Conservation (phyloP, 2,113 vertebrate species). For the Callospermophilus lateralis region DNA sequence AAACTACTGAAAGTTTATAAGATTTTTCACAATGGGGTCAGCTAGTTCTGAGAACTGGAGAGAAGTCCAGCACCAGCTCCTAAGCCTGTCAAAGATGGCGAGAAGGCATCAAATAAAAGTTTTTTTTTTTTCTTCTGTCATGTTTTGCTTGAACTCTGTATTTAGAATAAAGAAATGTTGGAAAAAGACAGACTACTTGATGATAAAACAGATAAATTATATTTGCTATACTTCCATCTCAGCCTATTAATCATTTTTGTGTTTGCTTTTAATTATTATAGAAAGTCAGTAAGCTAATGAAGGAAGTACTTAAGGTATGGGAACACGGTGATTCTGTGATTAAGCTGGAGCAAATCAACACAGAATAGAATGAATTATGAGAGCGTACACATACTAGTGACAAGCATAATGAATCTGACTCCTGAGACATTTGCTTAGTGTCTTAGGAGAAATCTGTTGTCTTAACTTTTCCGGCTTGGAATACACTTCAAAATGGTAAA, state of each 20-base stretch:
- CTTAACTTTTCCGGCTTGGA: background rate
- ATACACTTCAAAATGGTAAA: background rate
- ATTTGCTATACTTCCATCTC: conserved; percentile 63
- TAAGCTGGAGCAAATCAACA: conserved; percentile 54
- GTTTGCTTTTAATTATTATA: conserved; percentile 74
- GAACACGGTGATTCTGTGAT: conserved; percentile 41
- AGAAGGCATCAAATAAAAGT: background rate
- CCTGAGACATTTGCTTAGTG: background rate
- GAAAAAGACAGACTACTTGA: background rate
- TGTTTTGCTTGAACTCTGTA: background rate
- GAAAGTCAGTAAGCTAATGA: conserved; percentile 50
- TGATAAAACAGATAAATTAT: conserved; percentile 54
- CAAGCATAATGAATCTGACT: background rate
- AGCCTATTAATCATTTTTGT: conserved; percentile 50
- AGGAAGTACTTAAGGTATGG: conserved; percentile 41
- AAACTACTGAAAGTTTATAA: background rate
- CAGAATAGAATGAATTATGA: conserved; percentile 6
- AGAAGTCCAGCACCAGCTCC: background rate
- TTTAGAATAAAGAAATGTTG: background rate
- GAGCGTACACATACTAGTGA: background rate
- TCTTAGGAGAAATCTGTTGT: conserved; percentile 35
- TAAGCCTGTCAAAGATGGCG: background rate
- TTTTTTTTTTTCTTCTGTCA: background rate
- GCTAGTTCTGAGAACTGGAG: background rate
- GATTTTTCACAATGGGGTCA: background rate